These are phyloP conservation scores for Lysiphlebus fabarum DNA, from an alignment of 1,140 invertebrate species.

Conservation along the genomic window DNA sequence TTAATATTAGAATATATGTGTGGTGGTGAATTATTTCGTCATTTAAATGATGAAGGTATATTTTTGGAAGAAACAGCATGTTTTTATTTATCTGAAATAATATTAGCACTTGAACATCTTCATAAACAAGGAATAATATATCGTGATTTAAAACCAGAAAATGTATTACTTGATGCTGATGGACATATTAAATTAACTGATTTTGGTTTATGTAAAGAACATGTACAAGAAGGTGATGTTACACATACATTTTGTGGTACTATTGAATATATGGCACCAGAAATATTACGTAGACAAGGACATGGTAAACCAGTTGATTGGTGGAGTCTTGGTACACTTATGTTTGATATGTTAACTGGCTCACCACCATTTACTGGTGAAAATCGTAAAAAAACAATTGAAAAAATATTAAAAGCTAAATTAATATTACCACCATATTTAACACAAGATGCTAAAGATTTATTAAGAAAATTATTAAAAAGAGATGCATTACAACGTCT, in stretches of 20 bases:
- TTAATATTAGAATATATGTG: conserved; percentile 97
- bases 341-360: conserved; percentile 98
- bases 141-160: conserved; percentile 98
- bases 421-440: conserved; percentile 90
- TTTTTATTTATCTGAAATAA: conserved; percentile 98
- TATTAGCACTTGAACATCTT: conserved; percentile 94
- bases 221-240: conserved; percentile 89
- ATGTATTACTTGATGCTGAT: conserved; percentile 89
- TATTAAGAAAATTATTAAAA: conserved; percentile 83
- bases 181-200: conserved; percentile 99
- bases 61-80: conserved; percentile 96
- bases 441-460: conserved; percentile 89
- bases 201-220: conserved; percentile 99
- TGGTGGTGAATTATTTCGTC: conserved; percentile 97
- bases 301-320: conserved; percentile 99
- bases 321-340: conserved; percentile 97
- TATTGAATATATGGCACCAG: conserved; percentile 99
- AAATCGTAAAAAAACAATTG: conserved; percentile 96
- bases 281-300: conserved; percentile 91
- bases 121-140: conserved; percentile 96
- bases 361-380: conserved; percentile 94
- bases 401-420: conserved; percentile 96
- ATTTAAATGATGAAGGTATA: conserved; percentile 95
- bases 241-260: conserved; percentile 99
- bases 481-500: conserved; percentile 68